phyloP scores from a whole-genome alignment of 2,888 invertebrate species.

The Pollenia amentaria region DNA sequence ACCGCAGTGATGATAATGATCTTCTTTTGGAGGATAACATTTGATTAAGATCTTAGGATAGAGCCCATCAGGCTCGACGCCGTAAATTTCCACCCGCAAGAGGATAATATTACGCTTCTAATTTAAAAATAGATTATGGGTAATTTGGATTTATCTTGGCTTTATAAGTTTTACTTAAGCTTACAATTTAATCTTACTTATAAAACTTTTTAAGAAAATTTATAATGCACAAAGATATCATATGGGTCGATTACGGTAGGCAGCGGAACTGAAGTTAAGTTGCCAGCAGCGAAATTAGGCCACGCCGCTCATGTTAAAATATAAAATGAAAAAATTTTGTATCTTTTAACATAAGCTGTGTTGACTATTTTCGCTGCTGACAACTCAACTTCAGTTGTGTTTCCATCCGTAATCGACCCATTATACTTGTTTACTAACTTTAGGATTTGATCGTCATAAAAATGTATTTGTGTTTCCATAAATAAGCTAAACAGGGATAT shows the following conservation, averaged over 20 bases:
- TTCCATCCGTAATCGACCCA: no score
- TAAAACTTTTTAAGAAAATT: background rate
- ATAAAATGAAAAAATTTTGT: no score
- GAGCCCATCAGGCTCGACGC: slow-evolving; percentile 78
- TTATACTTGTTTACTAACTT: background rate
- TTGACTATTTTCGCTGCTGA: no score
- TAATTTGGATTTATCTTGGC: slow-evolving; percentile 23
- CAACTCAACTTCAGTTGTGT: no score
- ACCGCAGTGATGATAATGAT: slow-evolving; percentile 91
- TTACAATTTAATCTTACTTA: slow-evolving; percentile 23
- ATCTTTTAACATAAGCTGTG: no score
- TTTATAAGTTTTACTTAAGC: slow-evolving; percentile 46
- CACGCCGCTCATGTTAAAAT: no score
- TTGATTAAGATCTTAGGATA: slow-evolving; percentile 84
- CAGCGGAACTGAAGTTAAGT: no score
- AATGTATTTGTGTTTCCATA: background rate
- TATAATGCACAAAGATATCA: slow-evolving; percentile 52
- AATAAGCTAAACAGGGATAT: background rate
- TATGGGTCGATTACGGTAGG: no score
- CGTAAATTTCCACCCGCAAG: slow-evolving; percentile 78
- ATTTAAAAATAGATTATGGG: background rate
- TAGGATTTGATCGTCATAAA: background rate
- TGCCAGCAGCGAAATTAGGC: no score
- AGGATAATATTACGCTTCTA: slow-evolving; percentile 78
- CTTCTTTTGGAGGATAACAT: slow-evolving; percentile 88